Evolutionary conservation across 2,797 vertebrate genomes (phyloP).

Genomic region (Macroramphosus scolopax): DNA sequence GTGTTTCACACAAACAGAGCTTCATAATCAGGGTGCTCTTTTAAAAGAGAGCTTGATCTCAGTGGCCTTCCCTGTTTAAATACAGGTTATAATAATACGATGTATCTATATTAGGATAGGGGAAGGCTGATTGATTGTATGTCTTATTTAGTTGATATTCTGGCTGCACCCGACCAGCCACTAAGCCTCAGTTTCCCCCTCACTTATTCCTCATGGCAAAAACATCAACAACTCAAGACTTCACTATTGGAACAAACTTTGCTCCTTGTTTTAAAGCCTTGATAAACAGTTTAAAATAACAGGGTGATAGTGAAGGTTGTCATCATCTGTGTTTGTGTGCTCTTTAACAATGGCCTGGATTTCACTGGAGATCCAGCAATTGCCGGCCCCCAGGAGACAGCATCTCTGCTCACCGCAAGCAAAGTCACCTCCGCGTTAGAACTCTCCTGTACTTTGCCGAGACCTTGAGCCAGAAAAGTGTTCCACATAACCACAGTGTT

Average conservation of each 20-base stretch:
- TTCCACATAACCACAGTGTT: slow-evolving; percentile 4
- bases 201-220: slow-evolving; percentile 8
- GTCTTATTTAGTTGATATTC: too few species aligned
- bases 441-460: slow-evolving; percentile 1
- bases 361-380: slow-evolving; percentile 6
- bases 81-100: too few species aligned
- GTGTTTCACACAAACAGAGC: too few species aligned
- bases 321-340: slow-evolving; percentile 1
- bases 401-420: slow-evolving; percentile 6
- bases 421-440: slow-evolving; percentile 23
- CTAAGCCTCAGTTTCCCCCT: too few species aligned
- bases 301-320: slow-evolving; percentile 12
- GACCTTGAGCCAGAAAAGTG: slow-evolving; percentile 12
- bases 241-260: slow-evolving; percentile 74
- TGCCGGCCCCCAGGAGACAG: slow-evolving; percentile 2
- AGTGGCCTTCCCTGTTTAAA: too few species aligned
- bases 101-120: too few species aligned
- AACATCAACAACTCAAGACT: slow-evolving; percentile 36
- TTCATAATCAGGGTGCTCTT: too few species aligned
- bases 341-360: slow-evolving; percentile 8
- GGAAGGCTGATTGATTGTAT: too few species aligned
- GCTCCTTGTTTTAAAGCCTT: slow-evolving; percentile 44
- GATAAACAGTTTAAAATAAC: slow-evolving; percentile 34
- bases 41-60: too few species aligned
- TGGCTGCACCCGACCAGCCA: too few species aligned